A percentile compares a stretch with the other conserved stretches of the same genome.
phyloP scores from a whole-genome alignment of 1,140 invertebrate genomes.

The Neotoxoptera formosana region DNA sequence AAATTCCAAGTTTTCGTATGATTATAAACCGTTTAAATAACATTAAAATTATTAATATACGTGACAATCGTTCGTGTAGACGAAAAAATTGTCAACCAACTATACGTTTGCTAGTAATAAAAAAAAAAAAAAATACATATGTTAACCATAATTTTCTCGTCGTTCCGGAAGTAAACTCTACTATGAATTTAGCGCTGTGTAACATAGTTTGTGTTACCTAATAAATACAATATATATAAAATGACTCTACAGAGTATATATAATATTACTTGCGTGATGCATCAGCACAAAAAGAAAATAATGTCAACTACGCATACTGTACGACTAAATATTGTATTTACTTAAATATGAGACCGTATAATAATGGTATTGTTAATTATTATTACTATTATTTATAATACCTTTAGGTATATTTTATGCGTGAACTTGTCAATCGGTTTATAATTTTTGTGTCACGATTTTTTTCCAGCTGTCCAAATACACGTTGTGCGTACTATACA shows the following conservation, averaged over 20 bases:
- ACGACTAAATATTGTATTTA: not conserved
- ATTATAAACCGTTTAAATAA: too few species aligned
- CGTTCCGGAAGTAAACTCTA: not conserved
- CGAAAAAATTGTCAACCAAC: not conserved
- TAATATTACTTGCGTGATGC: not conserved
- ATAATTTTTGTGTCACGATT: constrained; percentile 1
- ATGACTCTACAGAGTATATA: not conserved
- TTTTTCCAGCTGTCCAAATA: not conserved
- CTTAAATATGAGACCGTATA: not conserved
- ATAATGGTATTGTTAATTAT: not conserved
- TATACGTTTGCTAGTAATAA: not conserved
- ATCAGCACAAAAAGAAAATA: not conserved
- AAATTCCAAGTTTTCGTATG: not conserved
- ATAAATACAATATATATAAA: not conserved
- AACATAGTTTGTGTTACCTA: not conserved
- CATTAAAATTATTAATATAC: not conserved
- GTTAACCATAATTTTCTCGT: not conserved
- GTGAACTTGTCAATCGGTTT: not conserved
- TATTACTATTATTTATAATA: too few species aligned
- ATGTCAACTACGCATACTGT: not conserved
- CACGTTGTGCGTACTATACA: not conserved
- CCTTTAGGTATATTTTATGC: not conserved
- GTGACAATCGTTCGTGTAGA: not conserved
- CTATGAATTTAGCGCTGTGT: not conserved
- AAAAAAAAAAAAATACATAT: not conserved